Evolutionary conservation across 2,888 invertebrate species (phyloP), one percentile per base, ranked within the genome.

Genomic region (Beris chalybata): DNA sequence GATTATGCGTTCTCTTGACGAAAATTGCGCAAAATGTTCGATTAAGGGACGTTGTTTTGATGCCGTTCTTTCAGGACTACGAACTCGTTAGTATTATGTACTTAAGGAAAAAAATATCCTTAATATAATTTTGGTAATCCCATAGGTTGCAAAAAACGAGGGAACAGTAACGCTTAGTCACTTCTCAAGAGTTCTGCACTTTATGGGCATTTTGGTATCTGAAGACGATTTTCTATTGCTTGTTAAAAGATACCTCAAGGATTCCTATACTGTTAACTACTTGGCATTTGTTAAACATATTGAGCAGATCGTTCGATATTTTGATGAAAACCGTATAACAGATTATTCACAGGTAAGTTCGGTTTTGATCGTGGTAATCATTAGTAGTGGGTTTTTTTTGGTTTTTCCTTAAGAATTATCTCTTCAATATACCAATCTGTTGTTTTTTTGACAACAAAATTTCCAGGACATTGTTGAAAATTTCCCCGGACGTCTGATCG

Each of bases 141-240:
- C 65, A 29, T 74, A 90, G 90, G 85, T 91, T 38, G 85, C 90
- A 0, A 89, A 89, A 78, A 89, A 89, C 77, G 84, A 84, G 69
- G 92, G 92, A 4, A 86, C 88, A 3, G 88, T 92, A 22, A 91
- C 91, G 0, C 85, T 91, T 30, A 85, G 89, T 0, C 92, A 92
- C 78, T 91, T 92, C 76, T 87, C 87, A 0, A 85, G 91, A 68
- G 85, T 92, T 66, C 80, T 92, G 13, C 85, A 86, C 74, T 90
- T 88, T 78, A 81, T 91, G 74, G 87, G 88, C 61, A 85, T 92
- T 68, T 80, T 86, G 32, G 79, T 92, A 15, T 87, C 88, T 0
- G 82, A 89, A 2, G 86, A 89, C 15, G 92, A 92, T 79, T 90
- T 90, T 77, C 83, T 87, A 73, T 79, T 92, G 54, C 80, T 92